Evolutionary conservation across 2,797 vertebrate genomes (phyloP), one percentile per base, ranked within the genome.

Genomic region (Masticophis lateralis): DNA sequence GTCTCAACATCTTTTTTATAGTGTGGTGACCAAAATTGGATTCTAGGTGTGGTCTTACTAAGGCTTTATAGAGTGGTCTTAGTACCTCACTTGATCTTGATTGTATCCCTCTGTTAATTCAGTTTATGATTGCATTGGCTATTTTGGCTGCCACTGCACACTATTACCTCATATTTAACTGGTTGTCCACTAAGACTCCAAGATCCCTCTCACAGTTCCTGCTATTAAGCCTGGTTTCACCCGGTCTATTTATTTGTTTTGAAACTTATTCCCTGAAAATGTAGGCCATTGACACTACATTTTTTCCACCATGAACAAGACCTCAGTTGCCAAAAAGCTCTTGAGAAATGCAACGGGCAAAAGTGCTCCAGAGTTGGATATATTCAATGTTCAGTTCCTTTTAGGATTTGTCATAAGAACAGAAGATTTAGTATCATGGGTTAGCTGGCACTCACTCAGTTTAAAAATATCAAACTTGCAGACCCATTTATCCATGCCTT

Each of bases 391-490:
- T 37, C 59, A 61, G 32, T 88, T 43, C 25, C 93, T 92, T 91
- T 89, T 87, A 91, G 89, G 55, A 79, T 92, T 94, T 90, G 74
- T 90, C 90, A 92, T 5, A 91, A 63, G 86, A 66, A 86, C 92
- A 83, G 28, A 83, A 47, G 74, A 83, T 83, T 83, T 83, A 83
- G 74, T 90, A 57, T 94, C 90, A 92, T 89, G 87, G 86, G 91
- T 79, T 83, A 93, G 95, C 94, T 69, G 89, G 66, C 89, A 66
- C 90, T 90, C 87, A 22, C 83, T 87, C 57, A 10, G 37, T 61
- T 94, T 93, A 94, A 94, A 94, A 95, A 93, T 94, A 94, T 8
- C 87, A 90, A 88, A 83, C 47, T 59, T 87, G 61, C 87, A 92
- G 53, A 66, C 27, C 91, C 91, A 83, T 87, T 92, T 96, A 90